These are phyloP conservation scores for Coracopsis vasa DNA, from an alignment of 2,113 vertebrate genomes.

Conservation along the genomic window DNA sequence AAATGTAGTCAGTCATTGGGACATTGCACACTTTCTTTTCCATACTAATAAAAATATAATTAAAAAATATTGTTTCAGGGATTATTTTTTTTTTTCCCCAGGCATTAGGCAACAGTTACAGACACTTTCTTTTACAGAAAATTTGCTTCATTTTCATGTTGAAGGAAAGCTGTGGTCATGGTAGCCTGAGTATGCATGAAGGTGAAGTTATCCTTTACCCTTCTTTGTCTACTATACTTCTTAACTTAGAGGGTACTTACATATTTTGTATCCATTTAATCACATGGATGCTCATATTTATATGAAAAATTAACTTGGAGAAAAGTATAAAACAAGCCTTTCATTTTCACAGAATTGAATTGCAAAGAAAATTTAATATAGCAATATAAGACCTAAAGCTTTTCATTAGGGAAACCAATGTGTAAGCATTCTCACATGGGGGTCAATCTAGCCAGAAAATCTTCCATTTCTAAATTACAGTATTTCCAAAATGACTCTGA, in stretches of 20 bases:
- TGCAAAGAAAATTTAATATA: neutral
- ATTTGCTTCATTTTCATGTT: neutral
- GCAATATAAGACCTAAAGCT: neutral
- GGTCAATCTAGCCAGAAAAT: neutral
- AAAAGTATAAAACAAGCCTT: neutral
- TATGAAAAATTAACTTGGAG: neutral
- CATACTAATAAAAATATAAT: neutral
- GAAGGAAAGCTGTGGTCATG: rapidly evolving
- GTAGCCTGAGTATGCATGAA: neutral
- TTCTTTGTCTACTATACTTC: neutral
- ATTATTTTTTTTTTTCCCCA: rapidly evolving
- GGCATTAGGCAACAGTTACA: neutral
- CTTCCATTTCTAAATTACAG: neutral
- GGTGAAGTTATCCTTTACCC: neutral
- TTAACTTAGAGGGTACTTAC: neutral
- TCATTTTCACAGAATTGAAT: neutral
- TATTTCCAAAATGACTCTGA: neutral
- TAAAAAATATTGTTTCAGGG: neutral
- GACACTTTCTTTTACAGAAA: neutral
- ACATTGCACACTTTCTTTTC: neutral
- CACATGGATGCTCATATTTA: neutral
- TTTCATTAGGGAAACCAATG: neutral
- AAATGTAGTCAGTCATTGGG: neutral
- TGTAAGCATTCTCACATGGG: neutral
- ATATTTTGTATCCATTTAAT: neutral